A percentile compares a stretch with the other conserved stretches of the same genome.
phyloP scores from a whole-genome alignment of 2,888 invertebrate genomes.

The Pediacus dermestoides region DNA sequence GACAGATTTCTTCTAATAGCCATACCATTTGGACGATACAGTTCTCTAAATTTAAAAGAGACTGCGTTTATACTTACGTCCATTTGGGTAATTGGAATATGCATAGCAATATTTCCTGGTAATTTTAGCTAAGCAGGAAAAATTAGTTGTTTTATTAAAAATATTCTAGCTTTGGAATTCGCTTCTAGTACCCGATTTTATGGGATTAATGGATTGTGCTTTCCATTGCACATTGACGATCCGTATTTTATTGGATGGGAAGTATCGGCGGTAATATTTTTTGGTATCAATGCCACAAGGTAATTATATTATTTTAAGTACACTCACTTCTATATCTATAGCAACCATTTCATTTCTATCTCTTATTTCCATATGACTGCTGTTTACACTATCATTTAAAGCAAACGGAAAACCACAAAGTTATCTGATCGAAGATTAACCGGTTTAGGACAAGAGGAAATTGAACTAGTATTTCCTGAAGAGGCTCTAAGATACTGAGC shows the following conservation, averaged over 20 bases:
- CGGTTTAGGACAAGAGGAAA: too few species aligned
- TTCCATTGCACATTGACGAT: conserved; percentile 67
- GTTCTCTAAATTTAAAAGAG: conserved; percentile 54
- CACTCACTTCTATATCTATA: too few species aligned
- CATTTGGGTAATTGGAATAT: conserved; percentile 60
- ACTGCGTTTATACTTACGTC: conserved; percentile 53
- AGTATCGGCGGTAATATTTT: conserved; percentile 67
- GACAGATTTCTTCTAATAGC: conserved; percentile 65
- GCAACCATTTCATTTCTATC: too few species aligned
- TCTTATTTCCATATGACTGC: too few species aligned
- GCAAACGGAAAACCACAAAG: too few species aligned
- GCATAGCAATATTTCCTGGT: conserved; percentile 63
- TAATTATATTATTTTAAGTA: conserved; percentile 33
- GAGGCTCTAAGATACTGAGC: too few species aligned
- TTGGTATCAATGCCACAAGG: conserved; percentile 62
- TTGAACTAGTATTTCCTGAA: too few species aligned
- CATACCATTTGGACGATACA: conserved; percentile 57
- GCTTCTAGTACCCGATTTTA: conserved; percentile 60
- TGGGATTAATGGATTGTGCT: conserved; percentile 65
- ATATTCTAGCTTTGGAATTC: conserved; percentile 54
- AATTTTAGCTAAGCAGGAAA: conserved; percentile 7
- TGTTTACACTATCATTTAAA: too few species aligned
- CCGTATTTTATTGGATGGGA: conserved; percentile 66
- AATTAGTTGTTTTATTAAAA: neutral
- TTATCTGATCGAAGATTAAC: too few species aligned